These are phyloP conservation scores for Sycophaga agraensis DNA, from an alignment of 1,140 invertebrate species.

Conservation along the genomic window DNA sequence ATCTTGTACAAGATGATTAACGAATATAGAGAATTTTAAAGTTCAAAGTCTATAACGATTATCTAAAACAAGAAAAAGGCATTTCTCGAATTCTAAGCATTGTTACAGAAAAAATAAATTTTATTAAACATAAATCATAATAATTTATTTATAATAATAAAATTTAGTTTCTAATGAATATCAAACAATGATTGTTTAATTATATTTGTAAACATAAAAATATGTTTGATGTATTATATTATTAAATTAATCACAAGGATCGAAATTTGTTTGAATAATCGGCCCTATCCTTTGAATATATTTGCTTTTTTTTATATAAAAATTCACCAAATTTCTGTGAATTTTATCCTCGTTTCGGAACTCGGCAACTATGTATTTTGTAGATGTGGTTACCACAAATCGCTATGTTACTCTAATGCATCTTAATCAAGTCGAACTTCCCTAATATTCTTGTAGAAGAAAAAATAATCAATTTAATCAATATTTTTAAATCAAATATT, in stretches of 20 bases:
- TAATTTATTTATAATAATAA: not conserved
- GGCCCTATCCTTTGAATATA: too few species aligned
- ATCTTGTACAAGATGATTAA: too few species aligned
- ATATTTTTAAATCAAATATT: too few species aligned
- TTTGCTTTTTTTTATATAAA: too few species aligned
- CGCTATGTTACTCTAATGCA: too few species aligned
- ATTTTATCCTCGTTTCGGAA: too few species aligned
- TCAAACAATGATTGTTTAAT: not conserved
- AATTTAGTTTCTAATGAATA: not conserved
- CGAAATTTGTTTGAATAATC: not conserved
- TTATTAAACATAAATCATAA: constrained; percentile 12
- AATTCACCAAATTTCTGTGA: too few species aligned
- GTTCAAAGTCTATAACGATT: constrained; percentile 1
- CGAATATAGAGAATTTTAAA: not conserved
- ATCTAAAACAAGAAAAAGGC: not conserved
- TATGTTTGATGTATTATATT: constrained; percentile 10
- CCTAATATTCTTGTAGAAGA: too few species aligned
- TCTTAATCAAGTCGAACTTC: too few species aligned
- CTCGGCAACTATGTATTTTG: too few species aligned
- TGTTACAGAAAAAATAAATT: constrained; percentile 14
- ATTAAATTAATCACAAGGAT: constrained; percentile 12
- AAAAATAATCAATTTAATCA: too few species aligned
- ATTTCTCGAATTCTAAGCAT: constrained; percentile 7
- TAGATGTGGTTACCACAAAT: too few species aligned
- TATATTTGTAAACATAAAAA: constrained; percentile 9